Percentiles rank a stretch among this genome's conserved stretches.
Conservation (phyloP, 2,113 vertebrate species). For the Pholis gunnellus region DNA sequence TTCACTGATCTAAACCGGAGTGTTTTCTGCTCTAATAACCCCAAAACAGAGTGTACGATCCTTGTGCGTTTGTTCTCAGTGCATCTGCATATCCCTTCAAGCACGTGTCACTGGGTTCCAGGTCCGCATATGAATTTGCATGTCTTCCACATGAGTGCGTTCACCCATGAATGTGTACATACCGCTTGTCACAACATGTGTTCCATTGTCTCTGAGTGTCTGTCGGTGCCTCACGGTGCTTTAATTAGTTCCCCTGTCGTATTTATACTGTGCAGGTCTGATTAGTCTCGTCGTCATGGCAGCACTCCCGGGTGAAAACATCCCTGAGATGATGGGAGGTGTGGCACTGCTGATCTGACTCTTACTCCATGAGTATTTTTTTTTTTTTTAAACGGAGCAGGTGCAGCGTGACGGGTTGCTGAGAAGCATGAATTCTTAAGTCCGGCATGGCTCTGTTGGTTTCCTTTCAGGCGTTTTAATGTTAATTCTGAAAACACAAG, state of each 20-base stretch:
- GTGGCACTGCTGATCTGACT: conserved; percentile 12
- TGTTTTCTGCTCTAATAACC: conserved; percentile 18
- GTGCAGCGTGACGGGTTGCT: not conserved
- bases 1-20: conserved; percentile 24
- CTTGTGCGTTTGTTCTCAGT: not conserved
- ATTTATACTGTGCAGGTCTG: conserved; percentile 31
- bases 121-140: not conserved
- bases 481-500: not conserved
- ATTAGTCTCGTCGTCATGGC: conserved; percentile 49
- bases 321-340: conserved; percentile 6
- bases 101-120: conserved; percentile 17
- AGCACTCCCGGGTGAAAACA: conserved; percentile 24
- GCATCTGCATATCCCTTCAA: conserved; percentile 24
- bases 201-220: conserved; percentile 26
- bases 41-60: not conserved
- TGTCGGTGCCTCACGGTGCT: conserved; percentile 16
- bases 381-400: not conserved
- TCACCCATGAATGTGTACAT: conserved; percentile 2
- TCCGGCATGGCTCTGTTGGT: not conserved
- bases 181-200: conserved; percentile 18
- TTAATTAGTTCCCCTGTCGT: conserved; percentile 51
- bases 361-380: not conserved
- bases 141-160: conserved; percentile 8
- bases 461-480: not conserved
- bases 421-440: not conserved